A percentile compares a stretch with the other conserved stretches of the same genome.
phyloP scores from a whole-genome alignment of 2,888 invertebrate species.

The Dryocosmus kuriphilus region DNA sequence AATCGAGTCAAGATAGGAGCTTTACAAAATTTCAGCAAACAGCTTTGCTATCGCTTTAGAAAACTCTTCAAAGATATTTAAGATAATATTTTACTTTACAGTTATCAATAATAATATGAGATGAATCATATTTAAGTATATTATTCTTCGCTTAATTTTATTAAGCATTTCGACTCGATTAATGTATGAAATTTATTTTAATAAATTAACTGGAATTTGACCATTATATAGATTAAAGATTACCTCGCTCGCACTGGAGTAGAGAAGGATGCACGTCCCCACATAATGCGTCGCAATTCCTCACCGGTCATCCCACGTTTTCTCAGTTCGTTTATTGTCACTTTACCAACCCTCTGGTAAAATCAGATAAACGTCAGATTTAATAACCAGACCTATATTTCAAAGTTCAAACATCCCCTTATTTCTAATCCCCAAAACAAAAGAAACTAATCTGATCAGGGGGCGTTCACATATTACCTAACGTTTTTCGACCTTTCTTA shows the following conservation, averaged over 20 bases:
- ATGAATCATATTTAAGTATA: neutral
- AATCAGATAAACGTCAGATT: slow-evolving; percentile 37
- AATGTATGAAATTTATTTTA: too few relatives aligned
- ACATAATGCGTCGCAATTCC: slow-evolving; percentile 91
- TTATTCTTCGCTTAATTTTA: too few relatives aligned
- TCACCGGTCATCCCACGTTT: slow-evolving; percentile 92
- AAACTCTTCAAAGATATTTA: neutral
- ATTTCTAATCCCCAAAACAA: slow-evolving; percentile 37
- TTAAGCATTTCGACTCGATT: too few relatives aligned
- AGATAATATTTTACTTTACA: neutral
- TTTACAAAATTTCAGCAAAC: neutral
- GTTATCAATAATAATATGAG: neutral
- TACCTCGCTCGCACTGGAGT: slow-evolving; percentile 88
- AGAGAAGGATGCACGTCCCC: slow-evolving; percentile 93
- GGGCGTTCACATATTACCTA: too few relatives aligned
- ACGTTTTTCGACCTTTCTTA: too few relatives aligned
- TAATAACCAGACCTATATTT: slow-evolving; percentile 11
- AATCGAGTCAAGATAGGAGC: slow-evolving; percentile 10
- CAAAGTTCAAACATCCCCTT: neutral
- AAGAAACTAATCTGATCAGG: neutral
- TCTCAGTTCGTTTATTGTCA: slow-evolving; percentile 89
- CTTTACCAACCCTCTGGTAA: slow-evolving; percentile 89
- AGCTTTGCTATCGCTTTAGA: neutral
- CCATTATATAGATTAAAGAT: slow-evolving; percentile 56
- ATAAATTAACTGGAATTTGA: too few relatives aligned